Base-by-base conservation (phyloP, 2,797 vertebrate species). In the Acrossocheilus wenchowensis region DNA sequence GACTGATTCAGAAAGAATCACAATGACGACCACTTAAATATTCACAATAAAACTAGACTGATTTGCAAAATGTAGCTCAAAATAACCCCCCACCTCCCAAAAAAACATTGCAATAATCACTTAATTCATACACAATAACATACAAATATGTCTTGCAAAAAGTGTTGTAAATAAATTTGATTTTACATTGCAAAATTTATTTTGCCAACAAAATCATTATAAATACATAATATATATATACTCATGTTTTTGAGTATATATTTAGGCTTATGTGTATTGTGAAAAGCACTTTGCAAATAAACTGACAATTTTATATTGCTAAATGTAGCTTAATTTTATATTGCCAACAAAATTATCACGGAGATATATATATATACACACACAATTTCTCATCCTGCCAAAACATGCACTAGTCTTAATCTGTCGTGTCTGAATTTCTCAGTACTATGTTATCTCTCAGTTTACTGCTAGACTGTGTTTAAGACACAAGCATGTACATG, bases 401-500 rank as follows among this genome's bases (percentile, higher is more conserved):
- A 57, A 14, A 78, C 52, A 78, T 39, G 52, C 75, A 17, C 26
- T 30, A 68, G 45, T 68, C 64, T 81, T 68, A 69, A 52, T 81
- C 43, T 36, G 21, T 68, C 14, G 12, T 5, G 30, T 39, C 64
- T 81, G 43, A 50, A 68, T 50, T 81, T 50, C 43, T 69, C 80
- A 69, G 43, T n/a, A 69, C 21, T 26, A 9, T 15, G 45, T 50
- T 48, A 81, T 69, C 19, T 81, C 45, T 69, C 43, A n/a, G 80
- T 81, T 81, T 23, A 73, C 68, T 45, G n/a, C 41, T 88, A 84
- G 89, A 88, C 89, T 86, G 71, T 71, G 82, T 88, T 91, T 92
- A 81, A 39, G 34, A 86, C 88, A 90, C 89, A 87, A 85, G 88
- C 90, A 89, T 86, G 23, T 89, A 91, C 86, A 89, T 87, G 72